Percentiles rank a stretch among this genome's conserved stretches.
phyloP scores from a whole-genome alignment of 2,888 invertebrate species.

The Piscicola geometra region DNA sequence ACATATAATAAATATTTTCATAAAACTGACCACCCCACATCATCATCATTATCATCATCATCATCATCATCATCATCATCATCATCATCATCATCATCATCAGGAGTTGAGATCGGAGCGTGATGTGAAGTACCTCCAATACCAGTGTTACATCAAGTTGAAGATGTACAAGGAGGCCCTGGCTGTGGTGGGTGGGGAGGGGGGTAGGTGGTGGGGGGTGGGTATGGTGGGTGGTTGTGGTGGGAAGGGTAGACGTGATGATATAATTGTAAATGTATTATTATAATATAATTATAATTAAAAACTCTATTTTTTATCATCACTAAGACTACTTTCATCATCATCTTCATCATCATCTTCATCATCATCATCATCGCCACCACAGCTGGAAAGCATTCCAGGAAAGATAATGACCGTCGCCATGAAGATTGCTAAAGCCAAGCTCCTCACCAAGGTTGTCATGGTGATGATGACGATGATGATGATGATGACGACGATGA shows the following conservation, averaged over 20 bases:
- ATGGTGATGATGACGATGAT: too few relatives aligned
- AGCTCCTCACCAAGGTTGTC: slow-evolving; percentile 63
- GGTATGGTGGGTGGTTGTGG: too few relatives aligned
- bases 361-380: not conserved
- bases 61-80: slow-evolving; percentile 24
- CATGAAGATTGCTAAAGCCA: slow-evolving; percentile 72
- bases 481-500: not conserved
- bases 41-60: slow-evolving; percentile 9
- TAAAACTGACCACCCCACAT: too few relatives aligned
- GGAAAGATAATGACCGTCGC: slow-evolving; percentile 68
- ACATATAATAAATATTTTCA: not conserved
- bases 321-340: not conserved
- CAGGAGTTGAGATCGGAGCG: slow-evolving; percentile 54
- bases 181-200: slow-evolving; percentile 54
- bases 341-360: not conserved
- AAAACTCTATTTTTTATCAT: not conserved
- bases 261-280: too few relatives aligned
- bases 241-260: too few relatives aligned
- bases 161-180: slow-evolving; percentile 65
- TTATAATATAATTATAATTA: too few relatives aligned
- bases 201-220: too few relatives aligned
- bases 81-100: slow-evolving; percentile 7
- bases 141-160: slow-evolving; percentile 66
- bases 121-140: slow-evolving; percentile 71
- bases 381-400: slow-evolving; percentile 61